Evolutionary conservation across 2,113 vertebrate species (phyloP).

Genomic region (Gavialis gangeticus): DNA sequence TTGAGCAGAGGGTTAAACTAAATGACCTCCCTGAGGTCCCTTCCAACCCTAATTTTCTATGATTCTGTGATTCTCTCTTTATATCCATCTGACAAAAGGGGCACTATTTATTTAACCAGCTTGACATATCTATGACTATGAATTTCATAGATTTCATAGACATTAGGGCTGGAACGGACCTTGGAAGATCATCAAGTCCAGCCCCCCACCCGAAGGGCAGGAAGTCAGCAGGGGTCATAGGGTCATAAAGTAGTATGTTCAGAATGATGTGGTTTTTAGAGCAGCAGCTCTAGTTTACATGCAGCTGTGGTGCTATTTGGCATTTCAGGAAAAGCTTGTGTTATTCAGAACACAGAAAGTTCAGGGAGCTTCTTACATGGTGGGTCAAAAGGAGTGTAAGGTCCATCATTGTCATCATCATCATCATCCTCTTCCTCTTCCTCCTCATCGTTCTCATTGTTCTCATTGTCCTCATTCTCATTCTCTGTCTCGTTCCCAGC

Average conservation of each 20-base stretch:
- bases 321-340: neutral
- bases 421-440: conserved; percentile 90
- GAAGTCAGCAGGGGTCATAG: no score
- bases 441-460: conserved; percentile 91
- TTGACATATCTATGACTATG: neutral
- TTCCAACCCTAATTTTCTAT: no score
- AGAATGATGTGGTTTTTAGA: neutral
- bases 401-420: conserved; percentile 88
- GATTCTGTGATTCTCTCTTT: neutral
- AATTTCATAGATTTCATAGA: no score
- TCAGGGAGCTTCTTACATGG: conserved; percentile 84
- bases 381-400: conserved; percentile 89
- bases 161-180: no score
- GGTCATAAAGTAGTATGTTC: neutral
- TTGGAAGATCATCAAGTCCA: no score
- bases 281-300: neutral
- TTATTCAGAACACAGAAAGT: neutral
- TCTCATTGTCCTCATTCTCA: conserved; percentile 90
- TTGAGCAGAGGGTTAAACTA: no score
- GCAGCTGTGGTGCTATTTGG: fast-evolving
- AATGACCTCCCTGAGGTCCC: no score
- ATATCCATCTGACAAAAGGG: neutral
- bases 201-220: no score
- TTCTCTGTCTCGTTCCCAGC: conserved; percentile 87
- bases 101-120: neutral